Conservation (phyloP, 1,140 invertebrate genomes). For the Pseudomyrmex sp. region DNA sequence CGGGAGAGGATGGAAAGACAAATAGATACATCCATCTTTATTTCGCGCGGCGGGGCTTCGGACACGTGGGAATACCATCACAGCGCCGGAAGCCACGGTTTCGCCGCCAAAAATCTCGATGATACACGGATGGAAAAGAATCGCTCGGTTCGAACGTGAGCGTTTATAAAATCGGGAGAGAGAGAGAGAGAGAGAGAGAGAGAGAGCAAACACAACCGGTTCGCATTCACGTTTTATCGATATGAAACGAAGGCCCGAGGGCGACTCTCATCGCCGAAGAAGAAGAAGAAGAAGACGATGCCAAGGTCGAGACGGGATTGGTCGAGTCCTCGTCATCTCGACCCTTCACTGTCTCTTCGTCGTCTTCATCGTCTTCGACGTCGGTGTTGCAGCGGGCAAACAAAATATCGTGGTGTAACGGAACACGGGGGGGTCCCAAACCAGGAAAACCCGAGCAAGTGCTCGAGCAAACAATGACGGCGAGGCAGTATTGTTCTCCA, state of each 20-base stretch:
- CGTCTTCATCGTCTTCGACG: conserved; percentile 27
- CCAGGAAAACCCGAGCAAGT: conserved; percentile 80
- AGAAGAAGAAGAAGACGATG: neutral
- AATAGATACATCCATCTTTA: conserved; percentile 60
- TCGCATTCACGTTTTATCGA: conserved; percentile 2
- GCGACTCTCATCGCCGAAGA: conserved; percentile 1
- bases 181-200: too few species aligned
- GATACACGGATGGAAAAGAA: conserved; percentile 9
- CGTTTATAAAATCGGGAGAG: neutral
- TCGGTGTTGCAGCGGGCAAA: conserved; percentile 80
- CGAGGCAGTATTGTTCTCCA: conserved; percentile 83
- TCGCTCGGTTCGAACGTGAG: neutral
- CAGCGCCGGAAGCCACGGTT: conserved; percentile 35
- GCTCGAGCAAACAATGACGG: conserved; percentile 83
- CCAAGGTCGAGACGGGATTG: conserved; percentile 50
- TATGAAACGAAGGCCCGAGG: neutral
- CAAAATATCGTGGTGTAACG: conserved; percentile 82
- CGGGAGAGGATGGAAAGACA: conserved; percentile 51
- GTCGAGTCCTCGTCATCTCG: conserved; percentile 30
- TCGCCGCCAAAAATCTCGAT: conserved; percentile 42
- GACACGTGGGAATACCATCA: conserved; percentile 46
- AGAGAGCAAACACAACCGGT: neutral
- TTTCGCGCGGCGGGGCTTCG: conserved; percentile 25
- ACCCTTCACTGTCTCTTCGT: neutral
- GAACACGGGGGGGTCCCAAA: conserved; percentile 77